Evolutionary conservation across 2,113 vertebrate species (phyloP), one percentile per base, ranked within the genome.

Genomic region (Psammodynastes pulverulentus): DNA sequence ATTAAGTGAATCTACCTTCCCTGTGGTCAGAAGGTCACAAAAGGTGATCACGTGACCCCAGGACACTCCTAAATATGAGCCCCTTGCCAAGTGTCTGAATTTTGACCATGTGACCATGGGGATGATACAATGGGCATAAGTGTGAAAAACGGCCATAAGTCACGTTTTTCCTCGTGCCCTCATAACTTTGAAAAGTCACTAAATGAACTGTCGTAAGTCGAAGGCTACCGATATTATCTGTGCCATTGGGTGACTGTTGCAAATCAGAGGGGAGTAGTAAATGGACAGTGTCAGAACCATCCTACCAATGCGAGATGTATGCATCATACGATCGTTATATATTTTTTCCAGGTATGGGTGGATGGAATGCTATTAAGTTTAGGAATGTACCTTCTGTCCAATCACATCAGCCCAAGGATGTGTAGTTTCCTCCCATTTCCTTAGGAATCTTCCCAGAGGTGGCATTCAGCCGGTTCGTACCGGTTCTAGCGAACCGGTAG

Each of bases 211-310:
- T n/a, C 9, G 0, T 2, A n/a, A n/a, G 12, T 2, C 29, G 4
- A 67, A 5, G 62, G 13, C 29, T 15, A 15, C 62, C 62, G 5
- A 2, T 67, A 21, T 23, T 24, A 91, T 94, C 88, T 43, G 72
- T 90, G 2, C 89, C 58, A 72, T 21, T 94, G 95, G 58, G 21
- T n/a, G 8, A 94, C 91, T 92, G 17, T 72, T 95, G 91, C 90
- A 93, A 92, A 94, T 89, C 92, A 52, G 52, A 93, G 39, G 7
- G 53, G n/a, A 0, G 12, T 21, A 34, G 15, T 29, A 54, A 87
- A 87, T 12, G 9, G 10, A 92, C 89, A 92, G 79, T 87, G 39
- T 4, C 86, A 72, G 23, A 5, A 89, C 62, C 52, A 93, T 88
- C 93, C 94, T 46, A 87, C 34, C 15, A 34, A 15, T 94, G 88